Conservation (phyloP, 2,797 vertebrate genomes). For the Peromyscus melanophrys region DNA sequence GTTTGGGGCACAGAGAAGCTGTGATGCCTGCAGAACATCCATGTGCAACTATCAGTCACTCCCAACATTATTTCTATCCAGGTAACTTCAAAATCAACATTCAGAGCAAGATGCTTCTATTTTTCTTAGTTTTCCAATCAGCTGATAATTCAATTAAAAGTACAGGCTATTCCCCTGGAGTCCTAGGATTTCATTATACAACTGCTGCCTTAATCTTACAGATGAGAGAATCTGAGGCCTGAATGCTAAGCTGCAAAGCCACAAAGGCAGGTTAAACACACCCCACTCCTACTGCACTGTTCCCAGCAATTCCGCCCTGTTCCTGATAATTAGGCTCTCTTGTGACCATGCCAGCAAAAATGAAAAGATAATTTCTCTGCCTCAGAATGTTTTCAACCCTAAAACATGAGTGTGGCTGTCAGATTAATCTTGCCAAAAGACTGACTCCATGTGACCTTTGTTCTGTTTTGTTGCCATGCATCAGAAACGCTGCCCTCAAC, state of each 20-base stretch:
- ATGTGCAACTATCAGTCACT: background rate
- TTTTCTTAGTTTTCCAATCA: slow-evolving; percentile 26
- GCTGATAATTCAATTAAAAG: slow-evolving; percentile 21
- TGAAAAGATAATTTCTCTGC: background rate
- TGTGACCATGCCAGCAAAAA: background rate
- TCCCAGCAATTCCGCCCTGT: background rate
- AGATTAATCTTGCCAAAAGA: slow-evolving; percentile 27
- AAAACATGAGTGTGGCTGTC: background rate
- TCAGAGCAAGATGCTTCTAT: background rate
- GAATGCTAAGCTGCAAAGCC: background rate
- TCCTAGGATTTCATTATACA: background rate
- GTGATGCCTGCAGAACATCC: background rate
- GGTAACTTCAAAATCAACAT: background rate
- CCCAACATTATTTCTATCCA: background rate
- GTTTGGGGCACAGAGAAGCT: background rate
- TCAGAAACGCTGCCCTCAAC: background rate
- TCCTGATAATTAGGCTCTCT: background rate
- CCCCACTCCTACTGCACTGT: background rate
- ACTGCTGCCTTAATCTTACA: background rate
- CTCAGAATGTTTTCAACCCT: slow-evolving; percentile 12
- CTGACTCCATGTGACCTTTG: slow-evolving; percentile 8
- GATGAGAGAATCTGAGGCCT: slow-evolving; percentile 2
- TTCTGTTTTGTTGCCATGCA: background rate
- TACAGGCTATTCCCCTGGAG: background rate
- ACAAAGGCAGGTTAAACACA: background rate